Evolutionary conservation across 2,888 invertebrate genomes (phyloP), one percentile per base, ranked within the genome.

Genomic region (Homarus gammarus): DNA sequence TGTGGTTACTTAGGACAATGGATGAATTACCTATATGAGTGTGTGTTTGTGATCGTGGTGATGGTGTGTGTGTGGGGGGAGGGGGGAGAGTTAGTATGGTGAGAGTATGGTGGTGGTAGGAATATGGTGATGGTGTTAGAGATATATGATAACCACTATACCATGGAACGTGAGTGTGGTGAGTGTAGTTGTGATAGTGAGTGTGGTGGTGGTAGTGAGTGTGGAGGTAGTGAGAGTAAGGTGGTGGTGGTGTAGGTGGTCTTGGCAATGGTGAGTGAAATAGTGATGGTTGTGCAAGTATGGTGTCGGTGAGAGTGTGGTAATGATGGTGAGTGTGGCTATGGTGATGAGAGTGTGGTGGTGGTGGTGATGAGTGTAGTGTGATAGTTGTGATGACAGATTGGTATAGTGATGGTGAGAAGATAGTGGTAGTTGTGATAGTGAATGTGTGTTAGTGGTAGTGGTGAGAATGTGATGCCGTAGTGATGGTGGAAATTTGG

Each of bases 141-240:
- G 36, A 49, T n/a, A n/a, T 27, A n/a, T 33, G 44, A 51, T n/a
- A n/a, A n/a, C n/a, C n/a, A n/a, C n/a, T n/a, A n/a, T n/a, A n/a
- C n/a, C 22, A 33, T 33, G 51, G 84, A 51, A 38, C 8, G 84
- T 36, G 33, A 33, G 56, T 49, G 84, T 51, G 72, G 33, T 61
- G 61, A 38, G 75, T 36, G 44, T 56, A n/a, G 84, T 44, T 44
- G 84, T n/a, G 36, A 44, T 27, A 36, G 56, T 49, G 38, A 15
- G 82, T 22, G 68, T 36, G 83, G 70, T 70, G 33, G 49, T 22
- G 51, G n/a, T n/a, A 49, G 49, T 72, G 72, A 18, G 33, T 40
- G 38, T 40, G 75, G 22, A n/a, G 1, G 15, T 40, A 10, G n/a
- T n/a, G n/a, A n/a, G n/a, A n/a, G n/a, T n/a, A n/a, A 18, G 75